phyloP scores from a whole-genome alignment of 53 echinoderm and acorn worm species.

The Hippasteria phrygiana region DNA sequence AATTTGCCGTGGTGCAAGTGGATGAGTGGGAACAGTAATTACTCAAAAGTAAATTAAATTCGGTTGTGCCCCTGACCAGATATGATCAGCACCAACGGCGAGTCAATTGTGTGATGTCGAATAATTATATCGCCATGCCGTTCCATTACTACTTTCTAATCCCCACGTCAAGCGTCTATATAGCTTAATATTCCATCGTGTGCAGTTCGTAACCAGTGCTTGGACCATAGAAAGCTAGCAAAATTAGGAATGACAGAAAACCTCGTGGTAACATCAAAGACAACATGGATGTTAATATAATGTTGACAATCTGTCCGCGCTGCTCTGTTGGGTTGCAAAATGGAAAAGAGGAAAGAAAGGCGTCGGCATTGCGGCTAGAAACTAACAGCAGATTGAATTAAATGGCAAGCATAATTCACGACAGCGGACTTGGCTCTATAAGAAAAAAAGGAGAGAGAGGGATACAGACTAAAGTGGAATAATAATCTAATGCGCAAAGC shows the following conservation, averaged over 20 bases:
- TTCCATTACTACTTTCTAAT: constrained; percentile 48
- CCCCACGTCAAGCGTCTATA: not conserved
- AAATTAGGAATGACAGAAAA: not conserved
- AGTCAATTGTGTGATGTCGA: constrained; percentile 56
- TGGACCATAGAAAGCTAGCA: not conserved
- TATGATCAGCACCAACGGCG: constrained; percentile 53
- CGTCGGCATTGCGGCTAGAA: constrained; percentile 13
- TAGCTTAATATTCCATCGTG: not conserved
- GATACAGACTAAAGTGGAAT: not conserved
- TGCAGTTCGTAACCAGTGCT: not conserved
- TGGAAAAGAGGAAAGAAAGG: not conserved
- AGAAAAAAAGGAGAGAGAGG: not conserved
- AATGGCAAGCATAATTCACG: constrained; percentile 55
- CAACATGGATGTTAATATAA: not conserved
- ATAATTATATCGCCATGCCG: constrained; percentile 57
- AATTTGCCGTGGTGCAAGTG: constrained; percentile 58
- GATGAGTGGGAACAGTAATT: constrained; percentile 59
- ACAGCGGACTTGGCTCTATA: not conserved
- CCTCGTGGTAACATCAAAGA: not conserved
- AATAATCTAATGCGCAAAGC: constrained; percentile 50
- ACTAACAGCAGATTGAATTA: constrained; percentile 29
- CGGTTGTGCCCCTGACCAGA: constrained; percentile 50
- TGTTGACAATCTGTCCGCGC: constrained; percentile 5
- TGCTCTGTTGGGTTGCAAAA: not conserved
- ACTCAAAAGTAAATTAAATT: constrained; percentile 64